phyloP scores from a whole-genome alignment of 1,140 invertebrate genomes.

The Ylistrum balloti region DNA sequence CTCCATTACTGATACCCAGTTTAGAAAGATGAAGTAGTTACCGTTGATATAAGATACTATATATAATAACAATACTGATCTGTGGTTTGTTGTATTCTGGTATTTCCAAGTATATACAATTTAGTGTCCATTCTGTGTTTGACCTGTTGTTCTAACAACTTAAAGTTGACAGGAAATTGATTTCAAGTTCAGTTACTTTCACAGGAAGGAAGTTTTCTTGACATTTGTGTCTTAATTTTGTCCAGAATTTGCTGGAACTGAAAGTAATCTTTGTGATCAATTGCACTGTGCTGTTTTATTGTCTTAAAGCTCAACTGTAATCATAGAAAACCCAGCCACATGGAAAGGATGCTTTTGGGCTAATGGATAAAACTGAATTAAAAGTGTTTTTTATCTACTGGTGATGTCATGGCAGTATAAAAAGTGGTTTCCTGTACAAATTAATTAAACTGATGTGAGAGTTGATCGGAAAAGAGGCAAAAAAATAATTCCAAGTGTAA shows the following conservation, averaged over 20 bases:
- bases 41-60: background rate
- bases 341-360: background rate
- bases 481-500: background rate
- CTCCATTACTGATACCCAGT: background rate
- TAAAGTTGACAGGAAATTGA: background rate
- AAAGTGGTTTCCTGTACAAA: background rate
- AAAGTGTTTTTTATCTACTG: background rate
- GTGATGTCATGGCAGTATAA: conserved; percentile 14
- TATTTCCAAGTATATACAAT: no score
- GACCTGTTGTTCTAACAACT: background rate
- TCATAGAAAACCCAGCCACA: background rate
- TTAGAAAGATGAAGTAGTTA: background rate
- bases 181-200: background rate
- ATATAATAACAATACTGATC: background rate
- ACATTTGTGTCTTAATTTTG: background rate
- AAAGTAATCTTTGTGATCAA: background rate
- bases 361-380: background rate
- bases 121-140: background rate
- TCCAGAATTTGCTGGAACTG: background rate
- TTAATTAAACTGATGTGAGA: background rate
- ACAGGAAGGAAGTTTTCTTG: background rate
- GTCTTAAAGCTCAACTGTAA: background rate
- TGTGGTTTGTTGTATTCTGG: background rate
- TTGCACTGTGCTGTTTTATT: background rate
- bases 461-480: background rate